Base-by-base conservation (phyloP, 1,140 invertebrate species). In the Plutomurus gul region DNA sequence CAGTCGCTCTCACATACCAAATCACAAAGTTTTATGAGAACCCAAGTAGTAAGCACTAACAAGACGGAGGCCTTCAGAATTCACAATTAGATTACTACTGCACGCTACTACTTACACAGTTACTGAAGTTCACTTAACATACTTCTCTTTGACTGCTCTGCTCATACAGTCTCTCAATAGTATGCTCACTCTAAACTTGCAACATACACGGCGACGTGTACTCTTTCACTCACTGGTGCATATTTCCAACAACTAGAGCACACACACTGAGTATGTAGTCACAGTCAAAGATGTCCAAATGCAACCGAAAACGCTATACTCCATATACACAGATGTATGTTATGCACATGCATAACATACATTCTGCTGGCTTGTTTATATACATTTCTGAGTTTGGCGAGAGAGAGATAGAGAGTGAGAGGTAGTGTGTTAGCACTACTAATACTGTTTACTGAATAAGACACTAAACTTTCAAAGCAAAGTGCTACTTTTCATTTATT, bases 81-180 rank as follows among this genome's bases (percentile, higher is more conserved):
- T 65, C 56, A 65, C 27, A 65, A 65, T 65, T 65, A 65, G 56
- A 65, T 65, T 65, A 65, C 56, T 33, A 10, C 56, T 33, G 30
- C 36, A 65, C 30, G 56, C n/a, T n/a, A n/a, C n/a, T n/a, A n/a
- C n/a, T n/a, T n/a, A n/a, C n/a, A n/a, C n/a, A 65, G 27, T 51
- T 65, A 36, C 30, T 65, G 30, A 30, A 65, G 25, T 65, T 65
- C 36, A 33, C 56, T 65, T 20, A 6, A 47, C 43, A n/a, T 33
- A 33, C 6, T 33, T 65, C 56, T 33, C 30, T 65, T 65, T 65
- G 27, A 65, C 27, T 65, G 20, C 46, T 20, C 46, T 18, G 39
- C n/a, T 13, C 39, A n/a, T n/a, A n/a, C n/a, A n/a, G n/a, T n/a
- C n/a, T n/a, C n/a, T n/a, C n/a, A n/a, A n/a, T 43, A n/a, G 39